A percentile compares a stretch with the other conserved stretches of the same genome.
phyloP scores from a whole-genome alignment of 2,888 invertebrate species.

The Apeira syringaria region DNA sequence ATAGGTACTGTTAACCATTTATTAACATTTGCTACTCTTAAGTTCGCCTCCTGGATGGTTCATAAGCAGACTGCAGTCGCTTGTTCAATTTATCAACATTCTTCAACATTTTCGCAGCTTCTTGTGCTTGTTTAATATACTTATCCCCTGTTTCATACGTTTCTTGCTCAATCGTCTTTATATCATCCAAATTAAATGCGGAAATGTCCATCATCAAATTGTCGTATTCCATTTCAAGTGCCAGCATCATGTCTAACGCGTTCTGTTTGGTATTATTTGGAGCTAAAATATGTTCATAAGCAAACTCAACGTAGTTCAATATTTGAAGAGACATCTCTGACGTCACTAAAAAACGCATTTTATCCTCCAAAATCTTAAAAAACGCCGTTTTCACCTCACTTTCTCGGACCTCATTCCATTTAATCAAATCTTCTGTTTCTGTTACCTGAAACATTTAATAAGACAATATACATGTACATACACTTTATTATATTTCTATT shows the following conservation, averaged over 20 bases:
- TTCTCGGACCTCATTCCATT: constrained; percentile 56
- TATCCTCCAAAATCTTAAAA: constrained; percentile 60
- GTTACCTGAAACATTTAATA: constrained; percentile 53
- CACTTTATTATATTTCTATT: too few relatives aligned
- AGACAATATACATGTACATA: too few relatives aligned
- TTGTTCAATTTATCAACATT: constrained; percentile 69
- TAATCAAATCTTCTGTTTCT: constrained; percentile 56
- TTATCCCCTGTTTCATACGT: constrained; percentile 57
- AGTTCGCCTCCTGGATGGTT: constrained; percentile 50
- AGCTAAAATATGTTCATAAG: constrained; percentile 85
- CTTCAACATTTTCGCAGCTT: constrained; percentile 63
- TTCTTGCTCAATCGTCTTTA: constrained; percentile 67
- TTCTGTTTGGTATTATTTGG: constrained; percentile 84
- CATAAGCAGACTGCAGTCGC: constrained; percentile 65
- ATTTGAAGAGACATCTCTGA: constrained; percentile 84
- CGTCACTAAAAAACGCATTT: constrained; percentile 81
- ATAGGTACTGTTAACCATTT: too few relatives aligned
- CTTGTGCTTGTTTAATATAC: constrained; percentile 59
- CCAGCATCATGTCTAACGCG: constrained; percentile 84
- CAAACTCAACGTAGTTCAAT: constrained; percentile 86
- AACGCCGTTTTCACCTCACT: constrained; percentile 63
- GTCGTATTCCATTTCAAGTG: constrained; percentile 81
- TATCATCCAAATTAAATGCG: constrained; percentile 57
- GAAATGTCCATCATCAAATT: constrained; percentile 67
- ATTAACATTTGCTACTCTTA: too few relatives aligned